Base-by-base conservation (phyloP, 2,113 vertebrate genomes). In the Montifringilla adamsi region DNA sequence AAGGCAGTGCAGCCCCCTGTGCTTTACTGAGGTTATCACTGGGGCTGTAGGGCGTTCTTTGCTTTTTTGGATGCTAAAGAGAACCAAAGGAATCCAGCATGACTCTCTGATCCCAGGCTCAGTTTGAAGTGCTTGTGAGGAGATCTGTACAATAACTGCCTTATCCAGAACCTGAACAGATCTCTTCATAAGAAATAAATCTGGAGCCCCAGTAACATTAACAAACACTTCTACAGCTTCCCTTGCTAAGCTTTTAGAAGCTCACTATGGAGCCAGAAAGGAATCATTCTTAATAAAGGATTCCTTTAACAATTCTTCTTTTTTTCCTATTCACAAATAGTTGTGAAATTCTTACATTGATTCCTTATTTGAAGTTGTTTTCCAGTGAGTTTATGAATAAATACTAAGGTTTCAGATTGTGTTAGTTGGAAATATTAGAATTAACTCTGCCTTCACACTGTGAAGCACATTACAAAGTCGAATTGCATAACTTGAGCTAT, bases 301-400 rank as follows among this genome's bases (percentile, higher is more conserved):
- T 93, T 93, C 6, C 37, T 89, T 85, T 62, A 83, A 79, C 23
- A 84, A 41, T 58, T 94, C 8, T 82, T 16, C 16, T 62, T 46
- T 55, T 84, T 50, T 76, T 10, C 12, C 55, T 87, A 20, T 68
- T 96, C 49, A 76, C 11, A 75, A 70, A 81, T 7, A 75, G 62
- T 75, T 80, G n/a, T 78, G 73, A 90, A 92, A 92, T 90, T 93
- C 62, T 92, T 39, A 22, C 28, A 50, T 2, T 84, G 64, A 66
- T 84, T 95, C 39, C 46, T 92, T 90, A 75, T 87, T 95, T 78
- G 37, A 78, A 92, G 81, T 84, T 46, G 69, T 88, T 93, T 96
- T 92, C 77, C 26, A 87, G 47, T 49, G 58, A 84, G n/a, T 81
- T 95, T 56, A 94, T 87, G 80, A 83, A 92, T 94, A 92, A 93